These are phyloP conservation scores for Pseudorectes ferrugineus DNA, from an alignment of 2,113 vertebrate genomes.

Conservation along the genomic window DNA sequence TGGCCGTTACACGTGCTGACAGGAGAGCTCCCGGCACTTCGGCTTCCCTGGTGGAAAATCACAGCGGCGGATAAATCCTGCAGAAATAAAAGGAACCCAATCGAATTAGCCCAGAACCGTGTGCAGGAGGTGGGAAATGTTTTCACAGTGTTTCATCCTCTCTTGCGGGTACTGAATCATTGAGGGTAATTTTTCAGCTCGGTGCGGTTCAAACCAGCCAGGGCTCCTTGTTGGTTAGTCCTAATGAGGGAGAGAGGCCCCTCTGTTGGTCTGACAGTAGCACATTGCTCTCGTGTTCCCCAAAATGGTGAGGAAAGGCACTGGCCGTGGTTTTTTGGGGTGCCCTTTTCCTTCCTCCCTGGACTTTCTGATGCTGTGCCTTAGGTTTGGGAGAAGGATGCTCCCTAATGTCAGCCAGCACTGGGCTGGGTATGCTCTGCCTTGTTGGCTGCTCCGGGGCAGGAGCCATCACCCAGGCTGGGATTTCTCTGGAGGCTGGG, in stretches of 20 bases:
- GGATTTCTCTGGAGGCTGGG: not conserved
- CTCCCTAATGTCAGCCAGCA: not conserved
- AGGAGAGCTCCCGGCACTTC: not conserved
- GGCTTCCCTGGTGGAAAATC: not conserved
- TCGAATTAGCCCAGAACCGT: not conserved
- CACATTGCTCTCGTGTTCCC: not conserved
- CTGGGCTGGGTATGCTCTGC: not conserved
- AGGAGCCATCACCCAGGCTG: not conserved
- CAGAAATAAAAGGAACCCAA: not conserved
- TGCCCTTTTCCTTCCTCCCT: not conserved
- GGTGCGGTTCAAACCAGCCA: not conserved
- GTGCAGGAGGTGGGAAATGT: not conserved
- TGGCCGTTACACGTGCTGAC: fast-evolving
- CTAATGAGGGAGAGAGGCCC: not conserved
- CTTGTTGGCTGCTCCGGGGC: not conserved
- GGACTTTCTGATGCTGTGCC: not conserved
- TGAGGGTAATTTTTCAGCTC: not conserved
- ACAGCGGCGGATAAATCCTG: not conserved
- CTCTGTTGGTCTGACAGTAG: not conserved
- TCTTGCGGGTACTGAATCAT: not conserved
- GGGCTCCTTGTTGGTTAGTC: not conserved
- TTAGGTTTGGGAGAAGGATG: not conserved
- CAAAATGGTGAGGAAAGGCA: not conserved
- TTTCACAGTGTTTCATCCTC: not conserved
- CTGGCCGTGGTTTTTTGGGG: not conserved